A percentile compares a stretch with the other conserved stretches of the same genome.
These are phyloP conservation scores for Caenorhabditis sp. DNA, from an alignment of 2,888 invertebrate species.

Conservation along the genomic window DNA sequence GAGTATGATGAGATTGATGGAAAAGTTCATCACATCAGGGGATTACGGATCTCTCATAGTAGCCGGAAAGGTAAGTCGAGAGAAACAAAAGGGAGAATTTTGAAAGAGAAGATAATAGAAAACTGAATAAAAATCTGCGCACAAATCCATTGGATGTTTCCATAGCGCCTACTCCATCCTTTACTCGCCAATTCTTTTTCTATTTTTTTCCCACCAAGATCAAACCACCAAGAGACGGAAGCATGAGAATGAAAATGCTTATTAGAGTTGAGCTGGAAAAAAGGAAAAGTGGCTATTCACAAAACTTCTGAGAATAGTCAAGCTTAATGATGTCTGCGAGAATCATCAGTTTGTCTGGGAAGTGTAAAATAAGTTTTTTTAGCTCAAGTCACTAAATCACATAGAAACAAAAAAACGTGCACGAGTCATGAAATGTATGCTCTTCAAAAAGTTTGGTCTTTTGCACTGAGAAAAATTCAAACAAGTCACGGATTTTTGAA, in stretches of 20 bases:
- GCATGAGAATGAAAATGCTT: background rate
- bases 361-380: too few species aligned
- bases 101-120: background rate
- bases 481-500: background rate
- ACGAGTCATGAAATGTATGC: constrained; percentile 15
- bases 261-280: background rate
- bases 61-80: background rate
- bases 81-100: background rate
- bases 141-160: constrained; percentile 49
- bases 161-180: constrained; percentile 51
- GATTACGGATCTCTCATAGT: constrained; percentile 2
- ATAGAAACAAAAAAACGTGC: too few species aligned
- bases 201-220: constrained; percentile 19
- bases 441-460: background rate
- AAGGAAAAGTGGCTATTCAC: background rate
- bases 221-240: constrained; percentile 43
- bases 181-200: background rate
- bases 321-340: background rate
- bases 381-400: too few species aligned
- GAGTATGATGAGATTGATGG: constrained; percentile 18
- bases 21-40: constrained; percentile 21
- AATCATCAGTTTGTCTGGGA: background rate
- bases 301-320: constrained; percentile 18
- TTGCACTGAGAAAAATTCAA: background rate
- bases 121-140: background rate